A percentile compares a stretch with the other conserved stretches of the same genome.
phyloP scores from a whole-genome alignment of 2,797 vertebrate species.

The Gila robusta region DNA sequence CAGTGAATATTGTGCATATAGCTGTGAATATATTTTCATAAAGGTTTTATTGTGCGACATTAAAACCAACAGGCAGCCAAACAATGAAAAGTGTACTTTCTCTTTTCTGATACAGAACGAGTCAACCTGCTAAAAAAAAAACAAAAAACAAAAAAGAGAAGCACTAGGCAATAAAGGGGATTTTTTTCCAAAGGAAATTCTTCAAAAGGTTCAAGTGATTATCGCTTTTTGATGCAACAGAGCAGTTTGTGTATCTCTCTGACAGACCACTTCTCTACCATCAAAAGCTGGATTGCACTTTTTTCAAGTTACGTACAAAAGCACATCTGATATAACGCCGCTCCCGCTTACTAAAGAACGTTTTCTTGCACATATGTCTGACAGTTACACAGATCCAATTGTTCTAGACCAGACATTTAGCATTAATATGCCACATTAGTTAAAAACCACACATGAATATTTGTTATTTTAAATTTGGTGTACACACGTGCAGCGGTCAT shows the following conservation, averaged over 20 bases:
- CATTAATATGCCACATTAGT: slow-evolving; percentile 52
- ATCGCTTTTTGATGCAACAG: slow-evolving; percentile 62
- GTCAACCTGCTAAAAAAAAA: slow-evolving; percentile 68
- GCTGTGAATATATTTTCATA: slow-evolving; percentile 60
- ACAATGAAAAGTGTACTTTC: slow-evolving; percentile 47
- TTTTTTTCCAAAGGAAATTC: slow-evolving; percentile 38
- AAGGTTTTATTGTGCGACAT: slow-evolving; percentile 69
- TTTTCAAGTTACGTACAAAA: slow-evolving; percentile 74
- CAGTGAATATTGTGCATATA: slow-evolving; percentile 61
- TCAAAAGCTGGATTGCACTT: slow-evolving; percentile 84
- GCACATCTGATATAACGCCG: slow-evolving; percentile 63
- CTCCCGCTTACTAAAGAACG: slow-evolving; percentile 58
- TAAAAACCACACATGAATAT: slow-evolving; percentile 77
- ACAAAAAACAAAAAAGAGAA: slow-evolving; percentile 56
- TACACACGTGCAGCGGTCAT: slow-evolving; percentile 73
- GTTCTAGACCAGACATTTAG: slow-evolving; percentile 50
- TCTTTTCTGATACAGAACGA: slow-evolving; percentile 60
- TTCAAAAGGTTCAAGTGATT: slow-evolving; percentile 66
- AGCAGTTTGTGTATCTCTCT: slow-evolving; percentile 46
- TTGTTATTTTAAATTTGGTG: slow-evolving; percentile 79
- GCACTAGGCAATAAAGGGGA: slow-evolving; percentile 62
- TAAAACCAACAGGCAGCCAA: slow-evolving; percentile 60
- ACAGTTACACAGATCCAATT: slow-evolving; percentile 61
- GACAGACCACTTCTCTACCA: slow-evolving; percentile 66
- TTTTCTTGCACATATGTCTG: slow-evolving; percentile 61